Percentiles rank a stretch among this genome's conserved stretches.
Conservation (phyloP, 2,113 vertebrate species). For the Colistium nudipinnis region DNA sequence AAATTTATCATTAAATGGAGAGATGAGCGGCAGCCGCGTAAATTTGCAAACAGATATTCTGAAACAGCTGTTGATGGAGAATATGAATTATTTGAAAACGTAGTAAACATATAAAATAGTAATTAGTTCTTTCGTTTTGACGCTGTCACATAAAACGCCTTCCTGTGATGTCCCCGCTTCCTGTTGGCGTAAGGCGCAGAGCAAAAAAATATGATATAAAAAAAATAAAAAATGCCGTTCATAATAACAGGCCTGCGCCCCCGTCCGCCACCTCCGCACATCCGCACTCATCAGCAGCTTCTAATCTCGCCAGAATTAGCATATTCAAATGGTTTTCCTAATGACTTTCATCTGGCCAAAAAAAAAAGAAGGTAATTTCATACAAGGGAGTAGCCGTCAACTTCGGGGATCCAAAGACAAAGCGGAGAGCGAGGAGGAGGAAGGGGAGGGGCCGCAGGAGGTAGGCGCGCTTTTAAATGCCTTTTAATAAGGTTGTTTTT, state of each 20-base stretch:
- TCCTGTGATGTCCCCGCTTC: background rate
- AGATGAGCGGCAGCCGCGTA: too few relatives aligned
- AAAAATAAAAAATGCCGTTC: slow-evolving; percentile 25
- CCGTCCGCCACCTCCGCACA: background rate
- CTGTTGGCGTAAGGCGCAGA: background rate
- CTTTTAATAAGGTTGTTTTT: slow-evolving; percentile 44
- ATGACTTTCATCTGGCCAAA: slow-evolving; percentile 72
- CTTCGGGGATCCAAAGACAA: slow-evolving; percentile 59
- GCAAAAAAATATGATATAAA: background rate
- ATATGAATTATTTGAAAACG: too few relatives aligned
- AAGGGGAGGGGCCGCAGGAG: slow-evolving; percentile 18
- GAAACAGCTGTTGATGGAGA: too few relatives aligned
- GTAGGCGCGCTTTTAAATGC: background rate
- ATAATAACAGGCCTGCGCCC: slow-evolving; percentile 36
- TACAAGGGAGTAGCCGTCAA: slow-evolving; percentile 56
- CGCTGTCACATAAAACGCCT: background rate
- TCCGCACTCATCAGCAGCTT: slow-evolving; percentile 74
- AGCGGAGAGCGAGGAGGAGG: slow-evolving; percentile 13
- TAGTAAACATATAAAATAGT: too few relatives aligned
- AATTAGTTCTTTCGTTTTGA: background rate
- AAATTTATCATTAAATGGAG: too few relatives aligned
- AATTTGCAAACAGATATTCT: background rate
- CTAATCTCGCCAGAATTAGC: slow-evolving; percentile 72
- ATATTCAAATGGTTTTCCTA: slow-evolving; percentile 78
- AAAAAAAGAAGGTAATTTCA: slow-evolving; percentile 67